These are phyloP conservation scores for Calidris pugnax DNA, from an alignment of 2,113 vertebrate genomes.

Conservation along the genomic window DNA sequence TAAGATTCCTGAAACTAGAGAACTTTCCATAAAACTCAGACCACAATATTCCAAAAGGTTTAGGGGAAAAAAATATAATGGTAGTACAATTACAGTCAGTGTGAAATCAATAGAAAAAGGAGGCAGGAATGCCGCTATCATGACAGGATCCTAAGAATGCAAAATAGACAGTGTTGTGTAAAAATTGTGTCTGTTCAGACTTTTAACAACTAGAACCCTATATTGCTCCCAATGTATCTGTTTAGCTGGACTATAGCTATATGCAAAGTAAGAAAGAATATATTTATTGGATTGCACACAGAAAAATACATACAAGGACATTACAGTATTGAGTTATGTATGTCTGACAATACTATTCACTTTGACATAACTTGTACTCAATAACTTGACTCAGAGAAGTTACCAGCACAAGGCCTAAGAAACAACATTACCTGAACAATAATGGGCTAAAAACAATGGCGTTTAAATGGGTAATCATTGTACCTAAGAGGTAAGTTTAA, in stretches of 20 bases:
- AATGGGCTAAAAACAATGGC: neutral
- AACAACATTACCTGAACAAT: neutral
- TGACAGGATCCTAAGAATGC: neutral
- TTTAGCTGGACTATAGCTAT: neutral
- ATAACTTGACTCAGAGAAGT: neutral
- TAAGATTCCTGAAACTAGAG: conserved; percentile 11
- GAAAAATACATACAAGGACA: neutral
- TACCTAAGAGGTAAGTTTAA: neutral
- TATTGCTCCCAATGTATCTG: neutral
- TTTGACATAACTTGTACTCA: neutral
- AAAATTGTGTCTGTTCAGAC: neutral
- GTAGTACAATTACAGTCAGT: neutral
- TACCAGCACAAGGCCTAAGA: neutral
- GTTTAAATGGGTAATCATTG: neutral
- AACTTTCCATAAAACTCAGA: conserved; percentile 17
- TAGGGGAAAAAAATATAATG: neutral
- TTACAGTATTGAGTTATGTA: neutral
- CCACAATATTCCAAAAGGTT: neutral
- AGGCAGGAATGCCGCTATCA: neutral
- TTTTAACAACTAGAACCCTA: neutral
- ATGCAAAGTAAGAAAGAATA: neutral
- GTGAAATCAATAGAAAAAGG: neutral
- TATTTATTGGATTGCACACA: neutral
- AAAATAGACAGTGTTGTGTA: neutral
- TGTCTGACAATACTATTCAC: neutral